Percentiles rank a stretch among this genome's conserved stretches.
These are phyloP conservation scores for Pterocles orientalis DNA, from an alignment of 2,113 vertebrate species.

Conservation along the genomic window DNA sequence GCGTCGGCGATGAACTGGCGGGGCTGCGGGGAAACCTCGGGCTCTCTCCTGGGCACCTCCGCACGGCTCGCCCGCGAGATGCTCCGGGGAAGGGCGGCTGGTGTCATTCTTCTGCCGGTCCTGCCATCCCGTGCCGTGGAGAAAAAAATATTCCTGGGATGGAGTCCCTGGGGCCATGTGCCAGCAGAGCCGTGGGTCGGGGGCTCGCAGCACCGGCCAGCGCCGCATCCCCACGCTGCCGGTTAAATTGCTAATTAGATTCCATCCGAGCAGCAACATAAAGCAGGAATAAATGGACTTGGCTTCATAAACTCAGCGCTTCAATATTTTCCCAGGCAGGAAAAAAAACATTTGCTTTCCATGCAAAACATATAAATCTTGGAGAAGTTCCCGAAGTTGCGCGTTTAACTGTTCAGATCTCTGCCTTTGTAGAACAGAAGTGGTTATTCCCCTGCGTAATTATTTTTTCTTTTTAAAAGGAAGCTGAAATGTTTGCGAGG, in stretches of 20 bases:
- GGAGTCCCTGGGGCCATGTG: not conserved
- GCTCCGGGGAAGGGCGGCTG: not conserved
- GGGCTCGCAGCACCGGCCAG: rapidly evolving
- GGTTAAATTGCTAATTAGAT: not conserved
- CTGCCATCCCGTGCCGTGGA: rapidly evolving
- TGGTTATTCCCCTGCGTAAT: not conserved
- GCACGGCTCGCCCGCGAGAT: rapidly evolving
- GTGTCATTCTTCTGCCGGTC: not conserved
- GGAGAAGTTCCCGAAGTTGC: constrained; percentile 35
- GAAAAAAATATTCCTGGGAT: not conserved
- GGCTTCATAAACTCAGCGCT: constrained; percentile 28
- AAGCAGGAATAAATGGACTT: constrained; percentile 23
- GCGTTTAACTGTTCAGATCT: constrained; percentile 9
- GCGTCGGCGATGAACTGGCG: rapidly evolving
- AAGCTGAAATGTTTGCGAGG: not conserved
- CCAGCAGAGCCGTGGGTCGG: rapidly evolving
- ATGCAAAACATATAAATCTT: constrained; percentile 65
- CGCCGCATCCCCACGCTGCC: not conserved
- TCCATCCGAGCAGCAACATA: constrained; percentile 14
- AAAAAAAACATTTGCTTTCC: constrained; percentile 47
- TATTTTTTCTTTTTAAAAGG: not conserved
- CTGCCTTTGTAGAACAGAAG: not conserved
- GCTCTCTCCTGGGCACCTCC: not conserved
- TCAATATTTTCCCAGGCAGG: constrained; percentile 60
- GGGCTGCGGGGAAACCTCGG: not conserved